Evolutionary conservation across 1,140 invertebrate genomes (phyloP), one percentile per base, ranked within the genome.

Genomic region (Saxidomus purpurata): DNA sequence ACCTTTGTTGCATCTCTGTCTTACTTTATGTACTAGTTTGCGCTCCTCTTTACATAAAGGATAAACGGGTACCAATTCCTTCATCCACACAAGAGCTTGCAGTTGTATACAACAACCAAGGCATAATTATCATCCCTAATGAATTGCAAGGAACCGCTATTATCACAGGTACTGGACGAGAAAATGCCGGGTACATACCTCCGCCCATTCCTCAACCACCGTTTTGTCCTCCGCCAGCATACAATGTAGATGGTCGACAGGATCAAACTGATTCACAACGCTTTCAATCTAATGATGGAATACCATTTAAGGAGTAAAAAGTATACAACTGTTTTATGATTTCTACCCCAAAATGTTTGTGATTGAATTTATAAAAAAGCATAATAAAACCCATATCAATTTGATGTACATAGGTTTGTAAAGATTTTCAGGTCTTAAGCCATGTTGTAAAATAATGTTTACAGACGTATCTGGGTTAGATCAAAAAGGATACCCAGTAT

Each of bases 61-160:
- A 63, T n/a, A 25, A 63, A n/a, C 19, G n/a, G 59, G 28, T 63
- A 3, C 59, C 59, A 63, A 4, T 63, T 11, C 59, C 59, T 63
- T 1, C 25, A 25, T 0, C 28, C 22, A 63, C 25, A 25, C 59
- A 63, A 63, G 59, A 63, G 8, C n/a, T 28, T 6, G 19, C 22
- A n/a, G 59, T 63, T 25, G 59, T 63, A 28, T 63, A 63, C 25
- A 63, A 63, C 59, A 63, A 28, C 59, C 59, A 63, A 63, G 25
- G 59, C 9, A 4, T 4, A 63, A 6, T 63, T 25, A 28, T 28
- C n/a, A 63, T 25, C 28, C 25, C 59, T 28, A 1, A 1, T 28
- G 8, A 28, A 11, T 1, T 63, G 19, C 59, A 63, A 15, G 59
- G 25, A 9, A 9, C 6, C 1, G 25, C n/a, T 4, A n/a, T 28